Evolutionary conservation across 2,888 invertebrate species (phyloP), one percentile per base, ranked within the genome.

Genomic region (Minunthozetes semirufus): DNA sequence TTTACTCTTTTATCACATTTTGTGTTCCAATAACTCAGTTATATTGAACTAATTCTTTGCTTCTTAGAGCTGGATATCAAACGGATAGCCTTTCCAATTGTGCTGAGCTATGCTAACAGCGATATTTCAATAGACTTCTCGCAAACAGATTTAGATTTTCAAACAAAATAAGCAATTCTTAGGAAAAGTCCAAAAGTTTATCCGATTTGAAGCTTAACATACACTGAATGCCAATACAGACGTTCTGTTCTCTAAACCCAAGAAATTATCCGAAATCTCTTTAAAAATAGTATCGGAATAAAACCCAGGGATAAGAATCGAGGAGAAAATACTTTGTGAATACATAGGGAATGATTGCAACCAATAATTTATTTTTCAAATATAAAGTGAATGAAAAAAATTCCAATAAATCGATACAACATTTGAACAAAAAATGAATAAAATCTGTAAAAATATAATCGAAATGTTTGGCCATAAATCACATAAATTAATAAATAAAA

Each of bases 351-450:
- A 61, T 61, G 61, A 27, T 27, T 61, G 25, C 17, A 68, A 68
- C 68, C 68, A 68, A 68, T 68, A 68, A 68, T 68, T 68, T 68
- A 68, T 68, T 33, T n/a, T 66, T 38, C 17, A 46, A 19, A 68
- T 42, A 68, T 46, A 68, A 42, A 13, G 68, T 68, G 13, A 68
- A 68, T 68, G 42, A 68, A 68, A 68, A 68, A 33, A 46, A 42
- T 13, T 42, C 22, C 33, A 68, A 17, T 33, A 68, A 22, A 68
- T 42, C 22, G n/a, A 42, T 68, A 68, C 42, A 63, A 27, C 42
- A 22, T 68, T 68, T 61, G 6, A n/a, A 27, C n/a, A 29, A 61
- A 61, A 61, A 61, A 2, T 61, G 61, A 61, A 61, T 61, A 61
- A 61, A 61, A 61, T 61, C 27, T 61, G 61, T 5, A 53, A 61